Conservation (phyloP, 2,797 vertebrate genomes). For the Heterohyrax brucei region DNA sequence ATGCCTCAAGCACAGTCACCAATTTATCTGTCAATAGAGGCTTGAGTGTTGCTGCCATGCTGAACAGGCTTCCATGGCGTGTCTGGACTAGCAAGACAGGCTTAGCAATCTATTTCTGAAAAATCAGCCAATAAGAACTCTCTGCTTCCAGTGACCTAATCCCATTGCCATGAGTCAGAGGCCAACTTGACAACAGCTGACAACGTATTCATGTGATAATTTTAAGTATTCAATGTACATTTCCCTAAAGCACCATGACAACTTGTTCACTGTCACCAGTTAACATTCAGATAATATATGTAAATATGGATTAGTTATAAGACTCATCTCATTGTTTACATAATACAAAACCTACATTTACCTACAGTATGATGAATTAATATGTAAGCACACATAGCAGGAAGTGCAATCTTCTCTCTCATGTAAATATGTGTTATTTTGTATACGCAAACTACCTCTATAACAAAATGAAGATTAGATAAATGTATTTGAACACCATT, state of each 20-base stretch:
- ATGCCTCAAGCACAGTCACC: background rate
- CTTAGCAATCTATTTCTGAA: background rate
- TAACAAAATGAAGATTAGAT: slow-evolving; percentile 40
- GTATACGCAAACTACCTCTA: slow-evolving; percentile 58
- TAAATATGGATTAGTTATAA: slow-evolving; percentile 81
- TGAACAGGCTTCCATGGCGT: background rate
- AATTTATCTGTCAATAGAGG: background rate
- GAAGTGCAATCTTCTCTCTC: background rate
- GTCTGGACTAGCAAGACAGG: background rate
- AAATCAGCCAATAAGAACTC: background rate
- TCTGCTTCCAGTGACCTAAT: background rate
- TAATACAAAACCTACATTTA: slow-evolving; percentile 77
- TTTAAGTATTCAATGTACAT: slow-evolving; percentile 59
- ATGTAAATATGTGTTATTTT: slow-evolving; percentile 68
- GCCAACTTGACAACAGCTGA: background rate
- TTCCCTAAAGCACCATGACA: slow-evolving; percentile 51
- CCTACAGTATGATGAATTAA: slow-evolving; percentile 52
- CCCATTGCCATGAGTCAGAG: background rate
- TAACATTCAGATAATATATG: slow-evolving; percentile 71
- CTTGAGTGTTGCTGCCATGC: background rate
- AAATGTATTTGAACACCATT: background rate
- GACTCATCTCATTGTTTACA: slow-evolving; percentile 78
- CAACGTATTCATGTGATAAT: background rate
- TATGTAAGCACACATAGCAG: slow-evolving; percentile 40
- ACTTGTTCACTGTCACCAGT: slow-evolving; percentile 56